A percentile compares a stretch with the other conserved stretches of the same genome.
These are phyloP conservation scores for Globicephala melas DNA, from an alignment of 2,113 vertebrate species.

Conservation along the genomic window DNA sequence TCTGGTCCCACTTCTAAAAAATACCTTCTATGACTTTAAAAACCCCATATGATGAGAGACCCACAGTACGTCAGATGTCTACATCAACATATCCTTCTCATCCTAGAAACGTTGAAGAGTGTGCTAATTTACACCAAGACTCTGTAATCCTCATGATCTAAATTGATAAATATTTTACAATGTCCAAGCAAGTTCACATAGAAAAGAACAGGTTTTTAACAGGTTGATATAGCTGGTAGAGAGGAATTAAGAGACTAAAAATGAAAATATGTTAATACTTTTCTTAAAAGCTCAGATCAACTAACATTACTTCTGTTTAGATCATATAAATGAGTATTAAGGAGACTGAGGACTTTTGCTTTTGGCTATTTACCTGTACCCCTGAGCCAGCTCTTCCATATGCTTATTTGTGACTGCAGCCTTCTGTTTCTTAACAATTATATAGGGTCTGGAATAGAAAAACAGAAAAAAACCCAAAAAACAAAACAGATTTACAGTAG, in stretches of 20 bases:
- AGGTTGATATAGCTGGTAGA: neutral
- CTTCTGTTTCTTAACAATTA: slow-evolving; percentile 96
- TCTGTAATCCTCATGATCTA: neutral
- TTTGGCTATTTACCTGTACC: slow-evolving; percentile 89
- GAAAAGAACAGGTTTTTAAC: neutral
- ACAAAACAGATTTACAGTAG: neutral
- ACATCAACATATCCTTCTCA: neutral
- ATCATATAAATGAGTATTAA: neutral
- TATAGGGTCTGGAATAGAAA: slow-evolving; percentile 89
- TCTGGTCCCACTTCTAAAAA: neutral
- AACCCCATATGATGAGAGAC: neutral
- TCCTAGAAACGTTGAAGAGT: neutral
- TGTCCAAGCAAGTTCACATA: neutral
- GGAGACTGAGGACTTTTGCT: neutral
- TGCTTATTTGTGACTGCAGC: slow-evolving; percentile 95
- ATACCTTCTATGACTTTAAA: neutral
- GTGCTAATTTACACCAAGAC: neutral
- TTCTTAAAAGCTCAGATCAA: neutral
- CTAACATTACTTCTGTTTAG: neutral
- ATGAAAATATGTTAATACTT: neutral
- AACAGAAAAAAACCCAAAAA: neutral
- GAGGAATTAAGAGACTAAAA: neutral
- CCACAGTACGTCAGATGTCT: neutral
- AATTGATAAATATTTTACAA: neutral
- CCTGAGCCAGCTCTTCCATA: slow-evolving; percentile 96